These are phyloP conservation scores for Paradoxurus hermaphroditus DNA, from an alignment of 2,113 vertebrate genomes.

Conservation along the genomic window DNA sequence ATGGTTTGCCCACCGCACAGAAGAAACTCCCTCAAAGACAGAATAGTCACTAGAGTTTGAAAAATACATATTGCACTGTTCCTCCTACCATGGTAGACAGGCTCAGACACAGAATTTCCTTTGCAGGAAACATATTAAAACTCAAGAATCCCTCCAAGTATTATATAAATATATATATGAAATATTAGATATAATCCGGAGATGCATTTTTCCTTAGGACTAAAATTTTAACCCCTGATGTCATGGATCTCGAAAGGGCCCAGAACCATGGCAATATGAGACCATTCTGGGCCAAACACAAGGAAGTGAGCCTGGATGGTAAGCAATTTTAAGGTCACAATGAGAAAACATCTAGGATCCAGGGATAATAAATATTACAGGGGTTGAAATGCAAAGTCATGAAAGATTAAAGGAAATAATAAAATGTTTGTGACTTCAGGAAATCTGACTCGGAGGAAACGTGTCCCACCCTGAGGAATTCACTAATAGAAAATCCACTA, in stretches of 20 bases:
- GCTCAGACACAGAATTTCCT: not conserved
- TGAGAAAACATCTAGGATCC: slow-evolving; percentile 71
- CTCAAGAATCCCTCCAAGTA: not conserved
- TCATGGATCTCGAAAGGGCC: slow-evolving; percentile 34
- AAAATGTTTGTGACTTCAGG: slow-evolving; percentile 69
- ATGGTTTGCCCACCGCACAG: not conserved
- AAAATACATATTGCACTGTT: not conserved
- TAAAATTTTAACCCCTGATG: not conserved
- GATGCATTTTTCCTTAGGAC: slow-evolving; percentile 5
- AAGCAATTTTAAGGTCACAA: slow-evolving; percentile 65
- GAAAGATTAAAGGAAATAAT: slow-evolving; percentile 70
- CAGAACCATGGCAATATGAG: slow-evolving; percentile 48
- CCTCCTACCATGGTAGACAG: rapidly evolving
- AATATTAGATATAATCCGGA: not conserved
- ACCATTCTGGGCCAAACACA: slow-evolving; percentile 66
- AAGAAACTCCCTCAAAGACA: not conserved
- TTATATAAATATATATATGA: not conserved
- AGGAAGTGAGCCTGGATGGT: slow-evolving; percentile 59
- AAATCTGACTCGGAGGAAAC: slow-evolving; percentile 65
- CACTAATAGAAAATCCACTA: slow-evolving; percentile 39
- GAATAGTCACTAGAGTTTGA: not conserved
- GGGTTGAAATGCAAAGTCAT: slow-evolving; percentile 66
- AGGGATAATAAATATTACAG: slow-evolving; percentile 55
- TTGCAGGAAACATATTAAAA: not conserved
- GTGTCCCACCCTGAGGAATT: slow-evolving; percentile 40